Conservation (phyloP, 2,888 invertebrate species). For the Byasa hedistus region DNA sequence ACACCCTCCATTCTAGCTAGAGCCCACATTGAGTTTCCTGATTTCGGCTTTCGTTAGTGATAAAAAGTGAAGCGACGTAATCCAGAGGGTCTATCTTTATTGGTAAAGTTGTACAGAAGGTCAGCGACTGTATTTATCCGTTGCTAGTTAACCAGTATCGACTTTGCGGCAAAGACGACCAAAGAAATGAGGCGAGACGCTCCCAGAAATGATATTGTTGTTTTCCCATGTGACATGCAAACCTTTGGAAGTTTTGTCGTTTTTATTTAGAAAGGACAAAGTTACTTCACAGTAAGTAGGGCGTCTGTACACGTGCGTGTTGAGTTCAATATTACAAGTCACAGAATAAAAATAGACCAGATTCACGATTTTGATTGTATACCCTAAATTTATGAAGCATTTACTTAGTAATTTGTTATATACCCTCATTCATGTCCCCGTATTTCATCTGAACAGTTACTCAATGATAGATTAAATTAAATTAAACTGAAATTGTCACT, state of each 20-base stretch:
- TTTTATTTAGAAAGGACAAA: conserved; percentile 51
- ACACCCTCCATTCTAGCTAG: conserved; percentile 51
- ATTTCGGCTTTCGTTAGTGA: conserved; percentile 39
- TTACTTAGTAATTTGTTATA: background rate
- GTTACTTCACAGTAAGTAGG: conserved; percentile 37
- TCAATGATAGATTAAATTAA: background rate
- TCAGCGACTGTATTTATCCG: conserved; percentile 64
- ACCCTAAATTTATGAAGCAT: background rate
- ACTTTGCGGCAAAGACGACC: conserved; percentile 62
- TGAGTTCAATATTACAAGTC: background rate
- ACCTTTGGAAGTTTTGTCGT: conserved; percentile 51
- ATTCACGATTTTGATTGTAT: background rate
- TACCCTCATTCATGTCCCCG: background rate
- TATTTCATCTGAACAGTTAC: background rate
- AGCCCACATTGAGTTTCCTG: conserved; percentile 54
- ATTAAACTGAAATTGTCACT: conserved; percentile 63
- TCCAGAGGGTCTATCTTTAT: conserved; percentile 51
- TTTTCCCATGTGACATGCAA: conserved; percentile 60
- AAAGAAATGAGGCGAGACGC: conserved; percentile 67
- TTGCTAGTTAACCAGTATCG: conserved; percentile 63
- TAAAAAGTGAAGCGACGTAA: conserved; percentile 46
- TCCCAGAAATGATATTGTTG: conserved; percentile 59
- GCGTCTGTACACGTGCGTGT: conserved; percentile 7
- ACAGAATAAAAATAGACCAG: background rate
- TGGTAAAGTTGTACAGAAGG: conserved; percentile 55